These are phyloP conservation scores for Anaspis maculata DNA, from an alignment of 2,888 invertebrate species.

Conservation along the genomic window DNA sequence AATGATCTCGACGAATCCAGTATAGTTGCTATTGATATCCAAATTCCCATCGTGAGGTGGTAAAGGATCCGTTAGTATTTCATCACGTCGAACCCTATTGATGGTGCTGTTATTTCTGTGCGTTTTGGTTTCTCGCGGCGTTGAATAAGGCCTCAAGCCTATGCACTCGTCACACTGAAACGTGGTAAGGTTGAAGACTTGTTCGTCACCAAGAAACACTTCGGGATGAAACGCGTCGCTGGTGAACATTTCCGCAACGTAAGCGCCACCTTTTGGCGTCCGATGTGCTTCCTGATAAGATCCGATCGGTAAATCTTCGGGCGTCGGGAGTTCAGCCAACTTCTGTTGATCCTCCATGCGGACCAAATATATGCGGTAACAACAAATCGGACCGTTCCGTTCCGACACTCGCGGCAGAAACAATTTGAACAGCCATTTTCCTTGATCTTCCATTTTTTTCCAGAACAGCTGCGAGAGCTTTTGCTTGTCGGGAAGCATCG, in stretches of 20 bases:
- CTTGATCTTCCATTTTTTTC: constrained; percentile 55
- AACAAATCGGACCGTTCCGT: constrained; percentile 81
- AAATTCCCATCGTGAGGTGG: constrained; percentile 63
- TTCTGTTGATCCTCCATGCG: constrained; percentile 55
- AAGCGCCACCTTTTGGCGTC: constrained; percentile 63
- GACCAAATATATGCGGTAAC: constrained; percentile 74
- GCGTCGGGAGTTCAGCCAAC: constrained; percentile 58
- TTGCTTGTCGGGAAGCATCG: constrained; percentile 60
- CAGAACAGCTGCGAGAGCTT: constrained; percentile 52
- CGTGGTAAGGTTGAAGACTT: constrained; percentile 34
- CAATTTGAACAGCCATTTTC: constrained; percentile 66
- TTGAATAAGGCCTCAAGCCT: constrained; percentile 43
- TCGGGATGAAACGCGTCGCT: constrained; percentile 57
- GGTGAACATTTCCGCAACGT: constrained; percentile 78
- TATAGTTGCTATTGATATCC: constrained; percentile 72
- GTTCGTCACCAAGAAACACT: constrained; percentile 66
- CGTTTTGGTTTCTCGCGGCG: constrained; percentile 29
- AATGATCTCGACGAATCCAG: constrained; percentile 76
- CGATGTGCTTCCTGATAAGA: constrained; percentile 68
- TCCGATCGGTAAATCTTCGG: constrained; percentile 60
- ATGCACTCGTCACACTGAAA: constrained; percentile 45
- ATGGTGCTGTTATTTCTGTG: constrained; percentile 19
- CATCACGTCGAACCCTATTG: constrained; percentile 32
- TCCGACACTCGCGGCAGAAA: constrained; percentile 70
- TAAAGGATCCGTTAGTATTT: constrained; percentile 33